A percentile compares a stretch with the other conserved stretches of the same genome.
These are phyloP conservation scores for Gobiocypris rarus DNA, from an alignment of 2,113 vertebrate species.

Conservation along the genomic window DNA sequence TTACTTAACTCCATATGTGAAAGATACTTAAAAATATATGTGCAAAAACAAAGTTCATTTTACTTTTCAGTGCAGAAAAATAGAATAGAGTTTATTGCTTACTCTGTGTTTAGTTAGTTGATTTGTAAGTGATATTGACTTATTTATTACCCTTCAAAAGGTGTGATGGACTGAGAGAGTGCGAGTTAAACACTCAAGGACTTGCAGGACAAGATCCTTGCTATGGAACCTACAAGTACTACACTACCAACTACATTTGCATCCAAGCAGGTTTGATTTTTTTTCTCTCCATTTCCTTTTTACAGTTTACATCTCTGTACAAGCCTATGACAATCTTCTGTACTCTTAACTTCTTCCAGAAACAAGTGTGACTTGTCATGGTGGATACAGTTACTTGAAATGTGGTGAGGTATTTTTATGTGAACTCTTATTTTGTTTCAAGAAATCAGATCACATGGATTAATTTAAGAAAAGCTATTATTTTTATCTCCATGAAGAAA, in stretches of 20 bases:
- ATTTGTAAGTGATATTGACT: no score
- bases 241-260: background rate
- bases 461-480: background rate
- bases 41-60: no score
- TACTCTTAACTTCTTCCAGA: slow-evolving; percentile 10
- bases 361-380: slow-evolving; percentile 14
- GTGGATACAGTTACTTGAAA: slow-evolving; percentile 4
- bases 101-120: background rate
- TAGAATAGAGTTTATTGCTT: background rate
- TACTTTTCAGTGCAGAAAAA: background rate
- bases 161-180: slow-evolving; percentile 38
- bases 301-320: background rate
- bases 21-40: no score
- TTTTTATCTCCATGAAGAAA: slow-evolving; percentile 8
- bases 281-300: background rate
- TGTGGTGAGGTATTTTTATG: slow-evolving; percentile 32
- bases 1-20: no score
- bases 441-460: background rate
- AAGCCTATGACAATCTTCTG: background rate
- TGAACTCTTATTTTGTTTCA: background rate
- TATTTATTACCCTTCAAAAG: background rate
- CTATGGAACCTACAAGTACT: slow-evolving; percentile 26
- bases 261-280: background rate
- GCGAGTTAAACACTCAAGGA: slow-evolving; percentile 28
- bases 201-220: slow-evolving; percentile 34